phyloP scores from a whole-genome alignment of 2,113 vertebrate genomes.

The Calyptomena viridis region DNA sequence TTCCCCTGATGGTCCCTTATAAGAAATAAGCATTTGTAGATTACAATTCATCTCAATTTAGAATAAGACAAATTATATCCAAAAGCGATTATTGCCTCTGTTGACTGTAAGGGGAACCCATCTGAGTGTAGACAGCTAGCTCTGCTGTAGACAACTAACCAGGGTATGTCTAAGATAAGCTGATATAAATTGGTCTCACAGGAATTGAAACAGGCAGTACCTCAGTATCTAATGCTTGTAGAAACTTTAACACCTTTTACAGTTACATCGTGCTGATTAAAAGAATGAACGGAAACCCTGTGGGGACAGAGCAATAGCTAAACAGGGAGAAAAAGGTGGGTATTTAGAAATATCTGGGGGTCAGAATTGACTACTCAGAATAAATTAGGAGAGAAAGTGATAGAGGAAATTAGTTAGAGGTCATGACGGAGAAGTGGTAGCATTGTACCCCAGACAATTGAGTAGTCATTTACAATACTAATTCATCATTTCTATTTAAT shows the following conservation, averaged over 20 bases:
- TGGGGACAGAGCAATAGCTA: background rate
- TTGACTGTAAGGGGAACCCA: background rate
- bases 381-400: background rate
- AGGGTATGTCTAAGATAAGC: background rate
- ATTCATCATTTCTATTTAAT: constrained; percentile 29
- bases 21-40: background rate
- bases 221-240: background rate
- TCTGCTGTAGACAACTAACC: background rate
- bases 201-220: background rate
- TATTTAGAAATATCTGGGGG: background rate
- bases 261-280: background rate
- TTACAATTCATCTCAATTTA: background rate
- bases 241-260: background rate
- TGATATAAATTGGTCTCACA: background rate
- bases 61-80: background rate
- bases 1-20: background rate
- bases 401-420: background rate
- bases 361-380: background rate
- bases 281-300: background rate
- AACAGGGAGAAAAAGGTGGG: background rate
- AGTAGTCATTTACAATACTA: background rate
- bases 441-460: background rate
- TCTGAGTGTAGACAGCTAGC: background rate
- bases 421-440: background rate
- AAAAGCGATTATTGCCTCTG: background rate